Evolutionary conservation across 2,113 vertebrate genomes (phyloP).

Genomic region (Nycticorax nycticorax): DNA sequence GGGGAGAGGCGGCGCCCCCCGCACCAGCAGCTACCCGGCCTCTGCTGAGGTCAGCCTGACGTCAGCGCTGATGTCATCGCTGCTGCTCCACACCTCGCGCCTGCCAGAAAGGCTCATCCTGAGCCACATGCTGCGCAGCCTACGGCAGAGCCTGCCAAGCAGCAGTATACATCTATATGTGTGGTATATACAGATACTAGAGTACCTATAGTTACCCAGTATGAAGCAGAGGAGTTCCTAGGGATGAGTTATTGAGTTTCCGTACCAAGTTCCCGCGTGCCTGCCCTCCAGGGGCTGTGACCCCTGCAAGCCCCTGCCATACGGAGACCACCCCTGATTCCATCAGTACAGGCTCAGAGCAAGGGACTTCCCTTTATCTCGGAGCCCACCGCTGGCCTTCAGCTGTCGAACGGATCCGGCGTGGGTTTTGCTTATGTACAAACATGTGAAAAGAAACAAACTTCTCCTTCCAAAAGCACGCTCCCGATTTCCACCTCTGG

Average conservation of each 20-base stretch:
- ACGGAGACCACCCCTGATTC: fast-evolving
- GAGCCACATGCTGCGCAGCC: not conserved
- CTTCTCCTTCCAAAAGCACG: not conserved
- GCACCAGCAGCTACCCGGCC: not conserved
- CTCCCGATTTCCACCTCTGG: not conserved
- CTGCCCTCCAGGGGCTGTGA: not conserved
- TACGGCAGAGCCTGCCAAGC: not conserved
- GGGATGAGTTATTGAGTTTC: not conserved
- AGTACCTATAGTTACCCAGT: not conserved
- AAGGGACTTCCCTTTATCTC: not conserved
- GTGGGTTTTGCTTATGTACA: fast-evolving
- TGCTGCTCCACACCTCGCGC: not conserved
- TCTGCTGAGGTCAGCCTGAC: not conserved
- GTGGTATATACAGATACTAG: too few relatives aligned
- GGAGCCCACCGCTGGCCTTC: fast-evolving
- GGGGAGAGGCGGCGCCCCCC: not conserved
- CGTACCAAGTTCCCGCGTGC: fast-evolving
- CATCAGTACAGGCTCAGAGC: not conserved
- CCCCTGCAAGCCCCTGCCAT: not conserved
- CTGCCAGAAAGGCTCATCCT: fast-evolving
- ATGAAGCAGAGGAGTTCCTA: not conserved
- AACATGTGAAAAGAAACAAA: not conserved
- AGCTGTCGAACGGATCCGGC: not conserved
- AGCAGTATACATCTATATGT: not conserved
- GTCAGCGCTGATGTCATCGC: too few relatives aligned